Evolutionary conservation across 2,797 vertebrate genomes (phyloP), one percentile per base, ranked within the genome.

Genomic region (Syngnathus acus): DNA sequence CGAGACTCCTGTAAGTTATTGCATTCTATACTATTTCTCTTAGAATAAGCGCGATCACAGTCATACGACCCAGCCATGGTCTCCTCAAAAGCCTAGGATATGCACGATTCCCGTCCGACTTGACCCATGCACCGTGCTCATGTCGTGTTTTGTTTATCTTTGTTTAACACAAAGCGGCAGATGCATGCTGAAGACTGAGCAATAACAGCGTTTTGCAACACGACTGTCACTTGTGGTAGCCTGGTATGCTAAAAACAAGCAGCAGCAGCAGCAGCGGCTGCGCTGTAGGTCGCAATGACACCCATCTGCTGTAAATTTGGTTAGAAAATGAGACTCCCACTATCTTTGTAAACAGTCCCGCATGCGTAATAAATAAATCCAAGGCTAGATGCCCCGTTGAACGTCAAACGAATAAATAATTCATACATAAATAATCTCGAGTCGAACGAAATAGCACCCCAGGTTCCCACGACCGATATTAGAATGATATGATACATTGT

Each of bases 1-100:
- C 66, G 55, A 67, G 84, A 55, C 4, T 91, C 47, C 21, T 89
- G 91, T 92, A 75, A 89, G 90, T 83, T n/a, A 19, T 17, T 9
- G 42, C 3, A 3, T 14, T 40, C 19, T 42, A 21, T 21, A 6
- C 8, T 21, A 42, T 23, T 42, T 42, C 1, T 21, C 14, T 10
- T 8, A 1, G 23, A 16, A 32, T 21, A 42, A 23, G 13, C n/a
- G 10, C 42, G 2, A 43, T 43, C 43, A 21, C 5, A 43, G 38
- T 40, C 19, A n/a, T 39, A 2, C 10, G 16, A 59, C 1, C 14
- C 17, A 26, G 6, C 5, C 16, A 8, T 3, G 32, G 32, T 32
- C 32, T 32, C 32, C 32, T 14, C 48, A 9, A 0, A n/a, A n/a
- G 48, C 48, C 4, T 32, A 32, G 32, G 32, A 32, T 32, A 32